phyloP scores from a whole-genome alignment of 2,888 invertebrate genomes.

The Eledona agricola region DNA sequence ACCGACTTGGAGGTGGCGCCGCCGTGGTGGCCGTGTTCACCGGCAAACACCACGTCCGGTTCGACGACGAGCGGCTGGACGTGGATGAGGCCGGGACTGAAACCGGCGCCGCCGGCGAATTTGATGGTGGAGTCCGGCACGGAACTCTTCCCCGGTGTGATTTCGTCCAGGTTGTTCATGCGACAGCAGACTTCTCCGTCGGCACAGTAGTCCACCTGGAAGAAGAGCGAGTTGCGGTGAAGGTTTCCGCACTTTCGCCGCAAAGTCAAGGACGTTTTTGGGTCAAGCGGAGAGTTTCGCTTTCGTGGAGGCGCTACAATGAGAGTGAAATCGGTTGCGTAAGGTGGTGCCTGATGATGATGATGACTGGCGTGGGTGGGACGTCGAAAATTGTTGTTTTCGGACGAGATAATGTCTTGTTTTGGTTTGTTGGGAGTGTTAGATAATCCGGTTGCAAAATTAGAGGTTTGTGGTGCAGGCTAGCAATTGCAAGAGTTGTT shows the following conservation, averaged over 20 bases:
- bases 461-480: too few relatives aligned
- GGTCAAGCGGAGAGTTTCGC: constrained; percentile 17
- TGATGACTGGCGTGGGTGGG: too few relatives aligned
- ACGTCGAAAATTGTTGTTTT: too few relatives aligned
- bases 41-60: constrained; percentile 50
- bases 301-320: constrained; percentile 9
- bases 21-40: constrained; percentile 52
- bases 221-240: neutral
- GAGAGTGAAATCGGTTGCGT: constrained; percentile 23
- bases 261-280: constrained; percentile 34
- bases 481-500: too few relatives aligned
- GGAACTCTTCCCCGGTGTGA: constrained; percentile 54
- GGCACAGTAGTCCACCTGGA: constrained; percentile 37
- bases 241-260: constrained; percentile 28
- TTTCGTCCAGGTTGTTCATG: constrained; percentile 40
- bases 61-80: constrained; percentile 45
- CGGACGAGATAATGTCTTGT: neutral
- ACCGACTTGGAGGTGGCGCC: constrained; percentile 52
- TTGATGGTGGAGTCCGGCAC: constrained; percentile 50
- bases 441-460: constrained; percentile 23
- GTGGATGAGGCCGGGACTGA: constrained; percentile 53
- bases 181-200: constrained; percentile 48
- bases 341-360: too few relatives aligned
- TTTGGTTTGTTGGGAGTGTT: constrained; percentile 6
- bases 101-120: constrained; percentile 48